Evolutionary conservation across 2,797 vertebrate species (phyloP).

Genomic region (Cichlasoma orientale): DNA sequence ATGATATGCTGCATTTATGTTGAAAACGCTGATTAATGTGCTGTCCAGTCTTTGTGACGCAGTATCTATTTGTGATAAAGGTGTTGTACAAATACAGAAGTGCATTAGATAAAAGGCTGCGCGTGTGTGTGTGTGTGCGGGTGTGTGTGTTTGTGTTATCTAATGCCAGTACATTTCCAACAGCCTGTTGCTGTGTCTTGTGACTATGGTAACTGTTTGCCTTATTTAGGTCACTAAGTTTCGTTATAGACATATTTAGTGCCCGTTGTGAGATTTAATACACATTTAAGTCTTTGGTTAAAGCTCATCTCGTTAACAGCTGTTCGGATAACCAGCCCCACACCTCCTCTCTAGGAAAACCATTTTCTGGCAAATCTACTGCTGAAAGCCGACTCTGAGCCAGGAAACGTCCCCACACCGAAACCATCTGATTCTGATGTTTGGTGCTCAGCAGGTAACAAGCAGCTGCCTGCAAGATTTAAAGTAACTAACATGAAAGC

Average conservation of each 20-base stretch:
- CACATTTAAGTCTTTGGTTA: not conserved
- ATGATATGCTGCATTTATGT: not conserved
- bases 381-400: not conserved
- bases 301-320: not conserved
- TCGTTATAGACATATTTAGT: not conserved
- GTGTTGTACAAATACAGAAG: not conserved
- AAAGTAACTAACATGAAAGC: too few relatives aligned
- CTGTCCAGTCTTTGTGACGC: not conserved
- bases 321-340: not conserved
- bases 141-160: constrained; percentile 6
- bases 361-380: not conserved
- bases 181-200: not conserved
- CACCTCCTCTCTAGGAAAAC: too few relatives aligned
- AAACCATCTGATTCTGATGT: not conserved
- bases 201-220: not conserved
- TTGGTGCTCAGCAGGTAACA: too few relatives aligned
- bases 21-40: not conserved
- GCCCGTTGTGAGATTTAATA: not conserved
- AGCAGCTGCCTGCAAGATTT: too few relatives aligned
- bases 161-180: not conserved
- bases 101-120: not conserved
- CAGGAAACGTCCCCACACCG: not conserved
- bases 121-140: too few relatives aligned
- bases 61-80: not conserved
- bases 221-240: not conserved